Conservation (phyloP, 1,140 invertebrate species). For the Drosophila burlai region DNA sequence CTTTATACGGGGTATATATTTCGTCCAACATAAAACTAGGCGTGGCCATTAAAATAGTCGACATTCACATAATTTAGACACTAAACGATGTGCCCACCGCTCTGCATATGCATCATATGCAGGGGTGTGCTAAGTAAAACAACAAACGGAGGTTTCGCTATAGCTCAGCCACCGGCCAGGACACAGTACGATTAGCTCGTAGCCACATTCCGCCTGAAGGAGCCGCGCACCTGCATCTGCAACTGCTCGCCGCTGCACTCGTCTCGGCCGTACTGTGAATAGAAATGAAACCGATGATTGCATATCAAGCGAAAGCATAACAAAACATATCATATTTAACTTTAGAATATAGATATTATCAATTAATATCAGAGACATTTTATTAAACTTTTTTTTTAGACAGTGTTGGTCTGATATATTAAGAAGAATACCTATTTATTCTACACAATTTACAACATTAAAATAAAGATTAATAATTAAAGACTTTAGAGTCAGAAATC, state of each 20-base stretch:
- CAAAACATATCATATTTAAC: no score
- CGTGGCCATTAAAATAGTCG: constrained; percentile 40
- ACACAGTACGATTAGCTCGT: constrained; percentile 40
- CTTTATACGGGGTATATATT: constrained; percentile 65
- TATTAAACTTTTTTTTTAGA: no score
- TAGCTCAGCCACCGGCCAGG: background rate
- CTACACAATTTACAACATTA: no score
- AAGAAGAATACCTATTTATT: no score
- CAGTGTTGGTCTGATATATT: no score
- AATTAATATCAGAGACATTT: no score
- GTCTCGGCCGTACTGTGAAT: constrained; percentile 71
- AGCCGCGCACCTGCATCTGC: constrained; percentile 75
- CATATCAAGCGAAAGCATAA: background rate
- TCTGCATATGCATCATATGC: constrained; percentile 36
- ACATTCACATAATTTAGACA: constrained; percentile 63
- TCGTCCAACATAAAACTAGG: constrained; percentile 68
- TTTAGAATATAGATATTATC: no score
- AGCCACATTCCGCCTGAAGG: constrained; percentile 70
- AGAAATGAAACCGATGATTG: background rate
- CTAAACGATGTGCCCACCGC: constrained; percentile 41
- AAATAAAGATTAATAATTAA: no score
- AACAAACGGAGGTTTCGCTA: background rate
- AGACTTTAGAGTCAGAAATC: background rate
- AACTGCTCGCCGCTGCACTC: constrained; percentile 73
- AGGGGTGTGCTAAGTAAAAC: constrained; percentile 32